A percentile compares a stretch with the other conserved stretches of the same genome.
These are phyloP conservation scores for Thermophis baileyi DNA, from an alignment of 2,113 vertebrate species.

Conservation along the genomic window DNA sequence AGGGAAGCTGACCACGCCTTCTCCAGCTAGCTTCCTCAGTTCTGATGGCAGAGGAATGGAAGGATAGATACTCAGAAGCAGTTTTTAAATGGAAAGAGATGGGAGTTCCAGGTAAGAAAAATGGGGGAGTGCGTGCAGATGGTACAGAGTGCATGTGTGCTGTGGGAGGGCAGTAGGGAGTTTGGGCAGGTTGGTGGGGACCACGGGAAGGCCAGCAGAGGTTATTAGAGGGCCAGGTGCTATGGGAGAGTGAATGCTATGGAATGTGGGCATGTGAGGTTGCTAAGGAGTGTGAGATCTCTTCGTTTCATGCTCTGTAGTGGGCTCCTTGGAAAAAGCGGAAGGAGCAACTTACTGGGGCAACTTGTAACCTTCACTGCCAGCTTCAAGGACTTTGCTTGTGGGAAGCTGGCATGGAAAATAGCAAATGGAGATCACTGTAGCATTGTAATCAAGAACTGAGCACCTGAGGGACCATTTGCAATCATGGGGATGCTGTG, in stretches of 20 bases:
- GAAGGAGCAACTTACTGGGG: background rate
- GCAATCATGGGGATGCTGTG: background rate
- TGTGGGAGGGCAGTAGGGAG: background rate
- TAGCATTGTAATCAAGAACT: background rate
- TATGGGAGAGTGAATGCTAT: background rate
- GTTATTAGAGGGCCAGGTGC: background rate
- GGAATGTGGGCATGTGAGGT: background rate
- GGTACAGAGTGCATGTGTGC: background rate
- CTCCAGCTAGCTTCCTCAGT: background rate
- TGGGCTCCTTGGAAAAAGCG: background rate
- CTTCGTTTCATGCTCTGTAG: background rate
- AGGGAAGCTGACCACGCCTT: too few relatives aligned
- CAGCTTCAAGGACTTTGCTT: background rate
- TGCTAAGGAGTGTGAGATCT: background rate
- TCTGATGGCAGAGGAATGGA: background rate
- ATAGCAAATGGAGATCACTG: background rate
- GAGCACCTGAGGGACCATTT: background rate
- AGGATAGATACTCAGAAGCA: background rate
- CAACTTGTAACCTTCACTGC: background rate
- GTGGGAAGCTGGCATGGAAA: background rate
- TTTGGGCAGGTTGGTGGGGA: background rate
- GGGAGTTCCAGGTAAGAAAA: background rate
- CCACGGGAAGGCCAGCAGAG: background rate
- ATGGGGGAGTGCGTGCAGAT: too few relatives aligned
- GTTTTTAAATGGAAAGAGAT: background rate